Percentiles rank a stretch among this genome's conserved stretches.
Evolutionary conservation across 2,113 vertebrate genomes (phyloP).

Genomic region (Labeo rohita): DNA sequence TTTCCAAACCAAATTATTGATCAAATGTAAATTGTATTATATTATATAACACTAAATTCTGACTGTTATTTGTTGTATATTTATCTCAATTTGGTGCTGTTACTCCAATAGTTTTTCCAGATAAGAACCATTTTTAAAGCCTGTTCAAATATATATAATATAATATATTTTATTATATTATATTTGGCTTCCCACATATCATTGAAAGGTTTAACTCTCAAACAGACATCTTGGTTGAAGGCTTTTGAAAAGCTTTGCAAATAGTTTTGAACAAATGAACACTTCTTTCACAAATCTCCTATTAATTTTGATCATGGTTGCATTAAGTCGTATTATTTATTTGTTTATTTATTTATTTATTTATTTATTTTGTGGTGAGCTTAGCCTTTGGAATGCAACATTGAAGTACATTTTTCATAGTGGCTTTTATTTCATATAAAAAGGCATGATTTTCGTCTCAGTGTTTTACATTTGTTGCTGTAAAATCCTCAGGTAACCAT

Average conservation of each 20-base stretch:
- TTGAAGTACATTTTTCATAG: not conserved
- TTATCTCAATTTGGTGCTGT: not conserved
- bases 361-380: not conserved
- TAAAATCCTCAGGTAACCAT: not conserved
- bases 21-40: not conserved
- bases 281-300: not conserved
- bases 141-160: too few relatives aligned
- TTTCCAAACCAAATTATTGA: not conserved
- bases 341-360: too few relatives aligned
- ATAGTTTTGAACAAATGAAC: too few relatives aligned
- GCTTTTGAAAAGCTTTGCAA: too few relatives aligned
- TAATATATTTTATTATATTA: too few relatives aligned
- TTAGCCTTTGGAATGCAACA: not conserved
- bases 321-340: too few relatives aligned
- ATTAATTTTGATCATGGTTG: too few relatives aligned
- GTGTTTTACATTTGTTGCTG: slow-evolving; percentile 1
- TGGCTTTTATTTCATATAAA: not conserved
- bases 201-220: too few relatives aligned
- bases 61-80: not conserved
- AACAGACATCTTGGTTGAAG: too few relatives aligned
- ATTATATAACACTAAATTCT: not conserved
- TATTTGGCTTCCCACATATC: too few relatives aligned
- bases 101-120: not conserved
- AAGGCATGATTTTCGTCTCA: not conserved
- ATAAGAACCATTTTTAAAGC: not conserved